Percentiles rank a stretch among this genome's conserved stretches.
Evolutionary conservation across 2,113 vertebrate species (phyloP).

Genomic region (Oenanthe oenanthe): DNA sequence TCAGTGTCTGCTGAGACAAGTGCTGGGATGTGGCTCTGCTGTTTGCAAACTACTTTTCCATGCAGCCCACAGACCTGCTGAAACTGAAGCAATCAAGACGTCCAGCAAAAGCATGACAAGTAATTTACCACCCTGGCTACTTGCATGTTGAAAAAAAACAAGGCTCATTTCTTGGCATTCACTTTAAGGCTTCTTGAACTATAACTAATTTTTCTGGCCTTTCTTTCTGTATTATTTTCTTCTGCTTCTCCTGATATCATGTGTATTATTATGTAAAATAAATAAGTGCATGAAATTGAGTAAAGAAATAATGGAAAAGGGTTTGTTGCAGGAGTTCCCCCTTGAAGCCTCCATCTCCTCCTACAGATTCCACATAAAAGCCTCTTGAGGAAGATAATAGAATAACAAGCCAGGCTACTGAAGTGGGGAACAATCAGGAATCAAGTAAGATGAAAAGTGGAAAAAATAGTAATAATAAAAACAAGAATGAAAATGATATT

Average conservation of each 20-base stretch:
- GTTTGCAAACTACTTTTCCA: neutral
- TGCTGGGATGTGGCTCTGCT: neutral
- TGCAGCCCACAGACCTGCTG: neutral
- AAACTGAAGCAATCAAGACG: neutral
- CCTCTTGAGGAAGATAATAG: conserved; percentile 16
- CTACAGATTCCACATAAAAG: conserved; percentile 28
- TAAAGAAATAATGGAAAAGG: conserved; percentile 14
- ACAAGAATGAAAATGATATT: conserved; percentile 17
- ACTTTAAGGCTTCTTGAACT: neutral
- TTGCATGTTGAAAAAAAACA: neutral
- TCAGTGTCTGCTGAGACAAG: neutral
- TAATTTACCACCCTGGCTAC: neutral
- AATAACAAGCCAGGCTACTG: conserved; percentile 7
- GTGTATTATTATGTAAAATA: neutral
- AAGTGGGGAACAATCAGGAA: conserved; percentile 25
- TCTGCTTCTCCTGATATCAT: neutral
- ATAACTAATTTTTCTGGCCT: neutral
- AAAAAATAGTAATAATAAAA: conserved; percentile 22
- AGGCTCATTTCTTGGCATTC: neutral
- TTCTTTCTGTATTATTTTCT: neutral
- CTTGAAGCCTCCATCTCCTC: conserved; percentile 16
- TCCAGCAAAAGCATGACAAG: neutral
- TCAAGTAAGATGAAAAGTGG: neutral
- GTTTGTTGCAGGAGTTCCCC: neutral
- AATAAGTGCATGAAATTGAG: neutral